Percentiles rank a stretch among this genome's conserved stretches.
These are phyloP conservation scores for Labeo rohita DNA, from an alignment of 2,113 vertebrate genomes.

Conservation along the genomic window DNA sequence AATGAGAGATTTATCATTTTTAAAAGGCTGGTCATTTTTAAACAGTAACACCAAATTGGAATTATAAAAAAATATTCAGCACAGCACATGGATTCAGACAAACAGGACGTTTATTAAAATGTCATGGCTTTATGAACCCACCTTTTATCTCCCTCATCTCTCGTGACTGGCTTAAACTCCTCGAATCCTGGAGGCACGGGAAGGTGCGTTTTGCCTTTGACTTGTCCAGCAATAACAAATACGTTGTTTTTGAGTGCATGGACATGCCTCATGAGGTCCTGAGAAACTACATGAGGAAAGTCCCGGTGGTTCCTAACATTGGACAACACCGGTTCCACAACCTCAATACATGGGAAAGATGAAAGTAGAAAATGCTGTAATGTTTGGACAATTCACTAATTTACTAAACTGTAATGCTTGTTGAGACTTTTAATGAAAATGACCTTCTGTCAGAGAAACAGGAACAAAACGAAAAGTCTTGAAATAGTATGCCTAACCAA, in stretches of 20 bases:
- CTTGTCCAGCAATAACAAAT: conserved; percentile 80
- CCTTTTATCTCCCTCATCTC: conserved; percentile 70
- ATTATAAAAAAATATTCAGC: background rate
- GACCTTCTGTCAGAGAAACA: conserved; percentile 61
- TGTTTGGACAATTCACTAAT: background rate
- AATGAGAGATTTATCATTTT: too few relatives aligned
- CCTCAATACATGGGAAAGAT: conserved; percentile 71
- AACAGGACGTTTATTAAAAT: background rate
- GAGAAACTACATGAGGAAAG: conserved; percentile 84
- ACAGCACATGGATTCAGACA: background rate
- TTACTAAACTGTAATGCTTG: conserved; percentile 32
- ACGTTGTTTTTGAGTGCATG: conserved; percentile 78
- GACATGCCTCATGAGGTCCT: conserved; percentile 80
- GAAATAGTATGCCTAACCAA: background rate
- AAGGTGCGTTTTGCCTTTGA: conserved; percentile 87
- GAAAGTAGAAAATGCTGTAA: conserved; percentile 66
- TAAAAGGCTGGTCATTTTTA: too few relatives aligned
- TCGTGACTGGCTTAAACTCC: conserved; percentile 69
- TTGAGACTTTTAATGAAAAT: conserved; percentile 62
- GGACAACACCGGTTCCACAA: conserved; percentile 82
- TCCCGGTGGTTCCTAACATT: conserved; percentile 81
- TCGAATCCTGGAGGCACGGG: conserved; percentile 81
- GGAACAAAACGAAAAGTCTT: background rate
- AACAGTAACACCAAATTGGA: background rate
- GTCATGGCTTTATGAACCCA: conserved; percentile 29